A percentile compares a stretch with the other conserved stretches of the same genome.
These are phyloP conservation scores for Procavia capensis DNA, from an alignment of 2,113 vertebrate species.

Conservation along the genomic window DNA sequence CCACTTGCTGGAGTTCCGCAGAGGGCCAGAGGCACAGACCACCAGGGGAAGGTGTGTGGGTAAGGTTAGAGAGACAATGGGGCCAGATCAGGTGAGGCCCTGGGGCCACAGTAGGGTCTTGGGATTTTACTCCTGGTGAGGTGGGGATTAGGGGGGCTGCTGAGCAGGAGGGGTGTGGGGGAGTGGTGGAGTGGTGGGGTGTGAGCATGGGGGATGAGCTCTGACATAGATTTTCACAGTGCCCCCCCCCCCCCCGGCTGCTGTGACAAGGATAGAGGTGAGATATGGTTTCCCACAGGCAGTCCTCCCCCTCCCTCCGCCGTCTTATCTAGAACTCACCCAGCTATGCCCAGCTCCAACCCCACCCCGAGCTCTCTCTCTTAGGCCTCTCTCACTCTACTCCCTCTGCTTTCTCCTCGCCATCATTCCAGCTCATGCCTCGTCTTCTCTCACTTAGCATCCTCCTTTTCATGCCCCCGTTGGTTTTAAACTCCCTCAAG, in stretches of 20 bases:
- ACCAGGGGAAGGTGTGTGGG: background rate
- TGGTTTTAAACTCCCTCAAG: background rate
- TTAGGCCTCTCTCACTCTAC: fast-evolving
- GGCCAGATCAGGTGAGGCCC: background rate
- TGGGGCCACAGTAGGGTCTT: background rate
- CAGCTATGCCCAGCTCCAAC: background rate
- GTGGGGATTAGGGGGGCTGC: fast-evolving
- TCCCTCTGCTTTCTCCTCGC: background rate
- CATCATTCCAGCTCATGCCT: background rate
- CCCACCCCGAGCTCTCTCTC: background rate
- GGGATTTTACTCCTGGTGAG: background rate
- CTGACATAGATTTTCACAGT: background rate
- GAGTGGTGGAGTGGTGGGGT: background rate
- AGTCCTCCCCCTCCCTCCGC: background rate
- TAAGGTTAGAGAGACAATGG: background rate
- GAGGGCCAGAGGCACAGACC: background rate
- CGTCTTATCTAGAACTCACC: background rate
- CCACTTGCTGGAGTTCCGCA: background rate
- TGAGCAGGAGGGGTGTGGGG: background rate
- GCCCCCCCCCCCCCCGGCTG: background rate
- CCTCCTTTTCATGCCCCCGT: background rate
- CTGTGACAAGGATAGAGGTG: background rate
- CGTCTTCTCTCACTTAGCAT: background rate
- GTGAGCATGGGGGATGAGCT: background rate
- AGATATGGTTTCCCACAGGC: background rate